Percentiles rank a stretch among this genome's conserved stretches.
Conservation (phyloP, 1,140 invertebrate species). For the Atta texana region DNA sequence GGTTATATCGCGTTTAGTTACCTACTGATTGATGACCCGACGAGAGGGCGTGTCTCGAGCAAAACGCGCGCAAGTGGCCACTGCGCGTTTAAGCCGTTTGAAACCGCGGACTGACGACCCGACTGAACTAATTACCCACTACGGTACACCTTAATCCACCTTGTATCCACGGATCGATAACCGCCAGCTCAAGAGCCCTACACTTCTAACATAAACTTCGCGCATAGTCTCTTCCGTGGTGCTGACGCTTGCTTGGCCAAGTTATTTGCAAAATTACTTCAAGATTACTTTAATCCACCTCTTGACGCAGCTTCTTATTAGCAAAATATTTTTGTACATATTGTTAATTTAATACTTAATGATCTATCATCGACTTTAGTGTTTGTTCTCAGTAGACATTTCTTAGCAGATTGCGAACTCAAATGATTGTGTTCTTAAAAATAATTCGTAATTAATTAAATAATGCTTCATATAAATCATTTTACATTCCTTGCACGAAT, state of each 20-base stretch:
- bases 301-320: background rate
- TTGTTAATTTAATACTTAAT: background rate
- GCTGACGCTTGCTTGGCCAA: constrained; percentile 25
- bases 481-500: background rate
- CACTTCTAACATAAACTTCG: constrained; percentile 50
- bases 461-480: background rate
- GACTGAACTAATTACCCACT: constrained; percentile 68
- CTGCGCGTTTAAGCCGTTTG: constrained; percentile 60
- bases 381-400: background rate
- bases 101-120: constrained; percentile 61
- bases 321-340: background rate
- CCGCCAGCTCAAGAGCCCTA: constrained; percentile 33
- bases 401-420: background rate
- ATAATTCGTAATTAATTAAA: background rate
- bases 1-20: constrained; percentile 63
- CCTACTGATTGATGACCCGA: constrained; percentile 71
- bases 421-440: background rate
- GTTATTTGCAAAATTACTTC: constrained; percentile 39
- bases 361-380: background rate
- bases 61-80: constrained; percentile 61
- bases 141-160: constrained; percentile 67
- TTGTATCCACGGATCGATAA: constrained; percentile 60
- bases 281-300: too few relatives aligned
- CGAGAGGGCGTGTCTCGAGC: constrained; percentile 45
- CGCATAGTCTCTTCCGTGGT: background rate